Evolutionary conservation across 2,797 vertebrate genomes (phyloP), one percentile per base, ranked within the genome.

Genomic region (Spondyliosoma cantharus): DNA sequence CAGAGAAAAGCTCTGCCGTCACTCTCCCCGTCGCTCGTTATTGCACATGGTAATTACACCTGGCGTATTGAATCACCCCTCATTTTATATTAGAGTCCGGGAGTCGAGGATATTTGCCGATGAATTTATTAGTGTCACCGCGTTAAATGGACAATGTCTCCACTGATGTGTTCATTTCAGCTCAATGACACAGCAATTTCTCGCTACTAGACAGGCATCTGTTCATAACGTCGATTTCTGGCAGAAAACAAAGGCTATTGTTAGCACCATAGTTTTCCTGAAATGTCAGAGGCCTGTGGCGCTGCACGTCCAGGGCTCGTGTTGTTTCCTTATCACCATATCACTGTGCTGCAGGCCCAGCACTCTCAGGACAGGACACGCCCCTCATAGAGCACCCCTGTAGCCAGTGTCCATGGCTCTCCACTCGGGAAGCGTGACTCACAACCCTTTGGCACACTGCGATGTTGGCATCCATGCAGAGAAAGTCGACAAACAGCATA

Each of bases 401-500:
- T 78, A 87, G 87, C 84, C 71, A 87, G 82, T 74, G 80, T 82
- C 79, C 68, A 64, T 83, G 82, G 87, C 85, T 84, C 84, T 89
- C 87, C 67, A 79, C 80, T 92, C 92, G 88, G 92, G 82, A 92
- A 89, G 87, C 56, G 65, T 95, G 93, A 94, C 90, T 94, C 92
- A 93, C 84, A 76, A 74, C 63, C 89, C 90, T 90, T 89, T 87
- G 91, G 90, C 90, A 48, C 76, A 76, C 87, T 68, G 87, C 48
- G 45, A 80, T 66, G 72, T 82, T 93, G 90, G 91, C 86, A 84
- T 82, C 78, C 89, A 84, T 81, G 88, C 88, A 87, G 89, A 87
- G 86, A 89, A 90, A 90, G 90, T 88, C 77, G 80, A 94, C 90
- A 93, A 91, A 93, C 87, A 93, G 88, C 90, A 93, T 91, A 94